Conservation (phyloP, 1,140 invertebrate genomes). For the Drosophila arizonae region DNA sequence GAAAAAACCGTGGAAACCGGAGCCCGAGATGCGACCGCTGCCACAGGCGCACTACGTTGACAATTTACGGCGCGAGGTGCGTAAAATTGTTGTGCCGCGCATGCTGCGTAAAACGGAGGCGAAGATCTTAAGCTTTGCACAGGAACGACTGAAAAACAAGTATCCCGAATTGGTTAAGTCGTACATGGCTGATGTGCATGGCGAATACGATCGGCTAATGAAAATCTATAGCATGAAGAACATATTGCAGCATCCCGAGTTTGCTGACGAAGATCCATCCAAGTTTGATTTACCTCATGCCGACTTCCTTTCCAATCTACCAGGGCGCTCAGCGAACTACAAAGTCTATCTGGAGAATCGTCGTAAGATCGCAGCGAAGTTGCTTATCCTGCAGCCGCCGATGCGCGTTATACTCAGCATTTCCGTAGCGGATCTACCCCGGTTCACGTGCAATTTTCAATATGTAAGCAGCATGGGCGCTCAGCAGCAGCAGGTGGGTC, state of each 20-base stretch:
- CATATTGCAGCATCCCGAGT: constrained; percentile 69
- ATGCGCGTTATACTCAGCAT: constrained; percentile 85
- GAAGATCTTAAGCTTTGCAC: constrained; percentile 75
- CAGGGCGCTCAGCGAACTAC: constrained; percentile 85
- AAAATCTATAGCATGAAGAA: constrained; percentile 81
- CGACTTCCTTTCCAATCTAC: constrained; percentile 54
- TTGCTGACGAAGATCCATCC: constrained; percentile 64
- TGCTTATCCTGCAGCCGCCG: constrained; percentile 86
- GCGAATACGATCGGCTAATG: constrained; percentile 75
- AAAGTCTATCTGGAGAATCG: constrained; percentile 85
- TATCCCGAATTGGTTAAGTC: constrained; percentile 70
- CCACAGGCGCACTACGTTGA: constrained; percentile 71
- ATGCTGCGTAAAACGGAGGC: constrained; percentile 75
- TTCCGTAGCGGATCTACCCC: constrained; percentile 84
- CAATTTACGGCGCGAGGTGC: constrained; percentile 71
- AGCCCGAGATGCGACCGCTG: constrained; percentile 61
- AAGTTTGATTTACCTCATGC: constrained; percentile 56
- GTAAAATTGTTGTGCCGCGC: constrained; percentile 74
- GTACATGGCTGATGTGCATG: constrained; percentile 79
- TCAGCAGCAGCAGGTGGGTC: constrained; percentile 81
- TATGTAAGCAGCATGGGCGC: constrained; percentile 83
- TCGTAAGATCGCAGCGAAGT: constrained; percentile 84
- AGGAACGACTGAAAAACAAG: constrained; percentile 61
- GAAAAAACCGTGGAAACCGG: constrained; percentile 47
- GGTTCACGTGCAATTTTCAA: constrained; percentile 59